phyloP scores from a whole-genome alignment of 2,888 invertebrate genomes.

The Harpalus rufipes region DNA sequence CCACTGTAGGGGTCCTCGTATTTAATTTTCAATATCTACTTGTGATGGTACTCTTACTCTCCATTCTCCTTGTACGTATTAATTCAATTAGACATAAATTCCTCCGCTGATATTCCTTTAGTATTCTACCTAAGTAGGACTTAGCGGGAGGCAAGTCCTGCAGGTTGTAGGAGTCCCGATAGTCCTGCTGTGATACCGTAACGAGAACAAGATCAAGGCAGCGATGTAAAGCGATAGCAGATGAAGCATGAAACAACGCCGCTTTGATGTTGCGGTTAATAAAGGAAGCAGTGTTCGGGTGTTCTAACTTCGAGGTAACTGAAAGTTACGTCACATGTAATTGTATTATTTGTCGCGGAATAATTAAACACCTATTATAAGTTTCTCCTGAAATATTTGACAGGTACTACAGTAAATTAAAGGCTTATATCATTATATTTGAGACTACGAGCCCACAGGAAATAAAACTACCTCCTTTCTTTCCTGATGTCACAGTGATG shows the following conservation, averaged over 20 bases:
- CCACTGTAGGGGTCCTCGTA: no score
- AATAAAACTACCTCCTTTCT: no score
- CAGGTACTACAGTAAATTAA: not conserved
- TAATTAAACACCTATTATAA: not conserved
- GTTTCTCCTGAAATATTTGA: not conserved
- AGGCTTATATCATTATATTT: no score
- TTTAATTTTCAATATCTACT: not conserved
- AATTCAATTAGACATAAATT: not conserved
- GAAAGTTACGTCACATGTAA: not conserved
- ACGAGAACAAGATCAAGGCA: not conserved
- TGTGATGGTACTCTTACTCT: not conserved
- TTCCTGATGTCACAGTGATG: no score
- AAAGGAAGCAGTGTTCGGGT: not conserved
- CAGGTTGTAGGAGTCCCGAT: not conserved
- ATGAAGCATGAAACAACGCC: not conserved
- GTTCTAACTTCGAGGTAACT: not conserved
- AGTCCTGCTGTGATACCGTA: not conserved
- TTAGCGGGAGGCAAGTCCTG: not conserved
- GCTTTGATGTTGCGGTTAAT: conserved; percentile 5
- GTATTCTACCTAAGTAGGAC: not conserved
- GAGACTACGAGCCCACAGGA: no score
- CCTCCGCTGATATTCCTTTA: not conserved
- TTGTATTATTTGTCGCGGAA: not conserved
- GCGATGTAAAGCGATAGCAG: not conserved
- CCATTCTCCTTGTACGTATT: not conserved